phyloP scores from a whole-genome alignment of 2,797 vertebrate species.

The Halcyon badia region DNA sequence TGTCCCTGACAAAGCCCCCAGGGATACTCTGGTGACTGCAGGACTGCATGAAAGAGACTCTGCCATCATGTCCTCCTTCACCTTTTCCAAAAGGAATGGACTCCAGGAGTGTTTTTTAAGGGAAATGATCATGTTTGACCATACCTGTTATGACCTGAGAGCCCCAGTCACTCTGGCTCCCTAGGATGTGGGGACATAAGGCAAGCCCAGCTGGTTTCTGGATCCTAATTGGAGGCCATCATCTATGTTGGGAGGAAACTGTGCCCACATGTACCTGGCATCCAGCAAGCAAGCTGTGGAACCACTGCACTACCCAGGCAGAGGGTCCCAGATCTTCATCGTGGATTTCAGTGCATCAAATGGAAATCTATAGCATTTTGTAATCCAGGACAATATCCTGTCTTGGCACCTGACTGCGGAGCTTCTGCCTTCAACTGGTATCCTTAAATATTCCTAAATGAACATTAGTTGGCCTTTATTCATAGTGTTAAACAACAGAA shows the following conservation, averaged over 20 bases:
- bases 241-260: neutral
- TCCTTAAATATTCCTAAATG: neutral
- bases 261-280: accelerated
- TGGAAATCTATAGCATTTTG: neutral
- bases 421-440: neutral
- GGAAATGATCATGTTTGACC: accelerated
- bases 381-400: neutral
- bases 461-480: neutral
- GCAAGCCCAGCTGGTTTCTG: neutral
- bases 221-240: accelerated
- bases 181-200: neutral
- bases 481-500: neutral
- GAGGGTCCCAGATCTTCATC: neutral
- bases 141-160: neutral
- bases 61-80: neutral
- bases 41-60: neutral
- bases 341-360: neutral
- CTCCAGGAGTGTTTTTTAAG: accelerated
- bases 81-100: neutral
- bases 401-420: neutral
- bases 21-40: neutral
- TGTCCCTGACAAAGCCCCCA: neutral
- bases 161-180: neutral
- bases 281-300: neutral
- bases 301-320: neutral